Percentiles rank a stretch among this genome's conserved stretches.
These are phyloP conservation scores for Pristionchus fissidentatus DNA, from an alignment of 2,888 invertebrate genomes.

Conservation along the genomic window DNA sequence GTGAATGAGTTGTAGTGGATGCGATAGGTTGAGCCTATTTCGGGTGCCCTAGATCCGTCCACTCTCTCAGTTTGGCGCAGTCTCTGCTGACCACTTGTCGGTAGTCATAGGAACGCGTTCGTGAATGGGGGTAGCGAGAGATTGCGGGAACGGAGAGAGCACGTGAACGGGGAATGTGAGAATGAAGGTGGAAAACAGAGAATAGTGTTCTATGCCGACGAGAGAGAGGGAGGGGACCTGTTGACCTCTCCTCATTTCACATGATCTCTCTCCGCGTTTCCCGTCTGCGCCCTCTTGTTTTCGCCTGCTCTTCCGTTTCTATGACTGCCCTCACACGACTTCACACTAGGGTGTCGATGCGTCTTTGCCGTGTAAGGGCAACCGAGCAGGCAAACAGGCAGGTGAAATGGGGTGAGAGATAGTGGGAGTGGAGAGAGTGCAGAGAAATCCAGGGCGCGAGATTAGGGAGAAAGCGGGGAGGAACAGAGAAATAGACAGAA, in stretches of 20 bases:
- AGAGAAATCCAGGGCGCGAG: background rate
- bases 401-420: constrained; percentile 15
- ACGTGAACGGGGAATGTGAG: background rate
- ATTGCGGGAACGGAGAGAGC: background rate
- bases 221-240: constrained; percentile 7
- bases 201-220: background rate
- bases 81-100: background rate
- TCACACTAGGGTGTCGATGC: too few relatives aligned
- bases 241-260: constrained; percentile 2
- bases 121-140: background rate
- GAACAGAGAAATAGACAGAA: background rate
- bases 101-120: constrained; percentile 25
- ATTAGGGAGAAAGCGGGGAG: background rate
- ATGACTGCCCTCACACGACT: background rate
- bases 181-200: background rate
- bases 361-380: constrained; percentile 28
- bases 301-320: constrained; percentile 8
- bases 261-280: background rate
- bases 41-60: too few relatives aligned
- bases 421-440: background rate
- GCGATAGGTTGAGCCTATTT: too few relatives aligned
- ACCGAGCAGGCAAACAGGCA: constrained; percentile 38
- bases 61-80: background rate
- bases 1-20: too few relatives aligned
- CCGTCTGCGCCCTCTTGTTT: constrained; percentile 6